Conservation (phyloP, 2,888 invertebrate species). For the Augiades crinisus region DNA sequence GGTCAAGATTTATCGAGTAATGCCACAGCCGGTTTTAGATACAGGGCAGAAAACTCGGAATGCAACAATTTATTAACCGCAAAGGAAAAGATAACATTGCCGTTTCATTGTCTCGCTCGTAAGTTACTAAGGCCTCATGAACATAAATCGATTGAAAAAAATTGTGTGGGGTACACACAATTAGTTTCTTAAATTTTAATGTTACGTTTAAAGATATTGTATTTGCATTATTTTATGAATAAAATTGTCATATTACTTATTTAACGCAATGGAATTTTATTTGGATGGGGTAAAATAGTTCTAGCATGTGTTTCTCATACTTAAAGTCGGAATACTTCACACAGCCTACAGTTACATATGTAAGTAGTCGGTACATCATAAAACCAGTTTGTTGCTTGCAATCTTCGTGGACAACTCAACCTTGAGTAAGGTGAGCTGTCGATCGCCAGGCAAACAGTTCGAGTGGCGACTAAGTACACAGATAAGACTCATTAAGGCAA, state of each 20-base stretch:
- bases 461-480: conserved; percentile 60
- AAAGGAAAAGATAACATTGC: conserved; percentile 43
- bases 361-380: conserved; percentile 17
- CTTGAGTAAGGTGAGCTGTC: conserved; percentile 51
- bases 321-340: too few relatives aligned
- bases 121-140: conserved; percentile 2
- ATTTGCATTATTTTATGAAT: background rate
- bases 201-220: background rate
- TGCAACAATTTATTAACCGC: conserved; percentile 49
- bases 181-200: too few relatives aligned
- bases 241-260: too few relatives aligned
- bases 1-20: conserved; percentile 62
- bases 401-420: conserved; percentile 35
- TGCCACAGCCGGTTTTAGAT: conserved; percentile 52
- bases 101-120: conserved; percentile 33
- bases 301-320: background rate
- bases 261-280: background rate
- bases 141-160: conserved; percentile 13
- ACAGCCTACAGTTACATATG: conserved; percentile 7
- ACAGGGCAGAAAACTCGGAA: conserved; percentile 48
- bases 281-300: background rate
- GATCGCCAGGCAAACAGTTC: conserved; percentile 52
- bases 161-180: too few relatives aligned
- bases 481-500: conserved; percentile 73
- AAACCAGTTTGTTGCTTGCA: conserved; percentile 28